Evolutionary conservation across 2,888 invertebrate species (phyloP).

Genomic region (Pammene fasciana): DNA sequence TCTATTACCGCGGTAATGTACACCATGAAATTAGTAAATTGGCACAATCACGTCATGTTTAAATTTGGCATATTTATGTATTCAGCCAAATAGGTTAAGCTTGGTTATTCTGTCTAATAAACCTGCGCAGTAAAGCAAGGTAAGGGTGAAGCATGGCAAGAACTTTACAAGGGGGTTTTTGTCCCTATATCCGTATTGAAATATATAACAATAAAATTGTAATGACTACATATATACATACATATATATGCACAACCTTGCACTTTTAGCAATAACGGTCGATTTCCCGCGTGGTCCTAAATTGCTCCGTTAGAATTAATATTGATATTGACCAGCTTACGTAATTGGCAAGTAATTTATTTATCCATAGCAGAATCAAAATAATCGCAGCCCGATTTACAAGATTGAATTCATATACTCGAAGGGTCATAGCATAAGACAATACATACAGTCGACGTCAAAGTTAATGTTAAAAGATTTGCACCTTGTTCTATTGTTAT

Average conservation of each 20-base stretch:
- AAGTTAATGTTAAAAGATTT: neutral
- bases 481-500: neutral
- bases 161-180: neutral
- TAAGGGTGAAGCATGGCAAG: neutral
- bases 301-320: neutral
- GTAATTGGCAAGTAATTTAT: constrained; percentile 20
- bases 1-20: constrained; percentile 16
- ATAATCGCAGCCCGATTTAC: constrained; percentile 18
- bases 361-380: constrained; percentile 18
- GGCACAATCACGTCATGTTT: constrained; percentile 24
- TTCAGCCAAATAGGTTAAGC: neutral
- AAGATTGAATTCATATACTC: constrained; percentile 5
- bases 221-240: too few species aligned
- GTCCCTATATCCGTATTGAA: neutral
- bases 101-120: neutral
- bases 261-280: neutral
- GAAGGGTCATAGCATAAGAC: neutral
- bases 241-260: neutral
- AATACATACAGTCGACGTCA: neutral
- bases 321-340: neutral
- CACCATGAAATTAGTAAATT: constrained; percentile 27
- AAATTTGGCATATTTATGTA: constrained; percentile 17
- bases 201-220: neutral
- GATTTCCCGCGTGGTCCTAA: neutral
- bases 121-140: neutral